A percentile compares a stretch with the other conserved stretches of the same genome.
phyloP scores from a whole-genome alignment of 2,113 vertebrate species.

The Epinephelus lanceolatus region DNA sequence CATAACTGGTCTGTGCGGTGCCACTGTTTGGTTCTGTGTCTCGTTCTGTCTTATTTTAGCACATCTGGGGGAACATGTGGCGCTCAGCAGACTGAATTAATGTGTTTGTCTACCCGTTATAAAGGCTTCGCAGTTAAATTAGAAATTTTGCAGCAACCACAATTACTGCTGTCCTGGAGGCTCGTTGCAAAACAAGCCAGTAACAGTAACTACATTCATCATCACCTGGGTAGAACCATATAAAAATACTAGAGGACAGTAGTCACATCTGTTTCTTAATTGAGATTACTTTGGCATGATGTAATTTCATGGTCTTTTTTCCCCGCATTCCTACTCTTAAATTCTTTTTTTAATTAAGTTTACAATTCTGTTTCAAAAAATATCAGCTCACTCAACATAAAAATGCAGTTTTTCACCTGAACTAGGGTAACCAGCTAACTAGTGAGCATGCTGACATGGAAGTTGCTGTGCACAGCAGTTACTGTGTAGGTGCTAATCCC shows the following conservation, averaged over 20 bases:
- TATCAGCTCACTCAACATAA: neutral
- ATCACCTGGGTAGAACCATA: neutral
- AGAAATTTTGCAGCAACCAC: neutral
- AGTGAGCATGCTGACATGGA: neutral
- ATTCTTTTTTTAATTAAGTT: neutral
- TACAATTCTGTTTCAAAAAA: neutral
- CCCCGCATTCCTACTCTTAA: neutral
- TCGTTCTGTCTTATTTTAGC: slow-evolving; percentile 15
- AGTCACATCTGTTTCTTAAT: neutral
- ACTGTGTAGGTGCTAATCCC: neutral
- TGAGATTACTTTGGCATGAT: neutral
- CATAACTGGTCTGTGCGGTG: slow-evolving; percentile 6
- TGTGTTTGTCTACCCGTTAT: slow-evolving; percentile 30
- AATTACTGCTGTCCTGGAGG: slow-evolving; percentile 18
- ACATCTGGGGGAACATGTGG: slow-evolving; percentile 65
- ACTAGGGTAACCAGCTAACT: neutral
- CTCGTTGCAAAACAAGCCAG: slow-evolving; percentile 20
- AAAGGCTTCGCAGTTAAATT: slow-evolving; percentile 25
- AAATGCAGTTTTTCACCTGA: neutral
- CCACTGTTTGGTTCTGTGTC: slow-evolving; percentile 4
- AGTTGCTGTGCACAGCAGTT: slow-evolving; percentile 10
- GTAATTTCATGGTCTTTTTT: neutral
- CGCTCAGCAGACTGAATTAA: slow-evolving; percentile 38
- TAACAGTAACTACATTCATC: slow-evolving; percentile 30
- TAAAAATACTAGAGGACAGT: neutral